A percentile compares a stretch with the other conserved stretches of the same genome.
phyloP scores from a whole-genome alignment of 2,797 vertebrate genomes.

The Pipistrellus kuhlii region DNA sequence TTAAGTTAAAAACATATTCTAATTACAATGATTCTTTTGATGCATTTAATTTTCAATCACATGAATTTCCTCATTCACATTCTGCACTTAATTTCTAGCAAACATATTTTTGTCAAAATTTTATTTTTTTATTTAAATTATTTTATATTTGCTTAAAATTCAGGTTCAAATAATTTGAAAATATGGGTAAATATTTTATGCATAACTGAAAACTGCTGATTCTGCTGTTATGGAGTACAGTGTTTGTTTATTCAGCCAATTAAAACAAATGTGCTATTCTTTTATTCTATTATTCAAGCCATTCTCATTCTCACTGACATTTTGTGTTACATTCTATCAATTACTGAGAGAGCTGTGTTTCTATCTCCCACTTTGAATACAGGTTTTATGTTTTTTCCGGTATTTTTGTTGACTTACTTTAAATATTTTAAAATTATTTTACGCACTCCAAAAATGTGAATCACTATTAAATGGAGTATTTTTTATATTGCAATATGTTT shows the following conservation, averaged over 20 bases:
- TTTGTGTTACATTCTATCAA: background rate
- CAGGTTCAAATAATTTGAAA: background rate
- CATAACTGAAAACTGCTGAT: background rate
- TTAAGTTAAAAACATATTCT: background rate
- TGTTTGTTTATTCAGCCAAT: background rate
- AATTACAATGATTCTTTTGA: background rate
- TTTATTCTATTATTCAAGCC: background rate
- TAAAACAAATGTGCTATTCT: background rate
- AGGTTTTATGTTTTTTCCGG: background rate
- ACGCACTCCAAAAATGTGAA: background rate
- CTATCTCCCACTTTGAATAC: background rate
- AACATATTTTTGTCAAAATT: background rate
- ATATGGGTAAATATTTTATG: background rate
- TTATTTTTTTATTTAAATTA: background rate
- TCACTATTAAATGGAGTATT: background rate
- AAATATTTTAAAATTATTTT: slow-evolving; percentile 11
- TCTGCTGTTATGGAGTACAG: background rate
- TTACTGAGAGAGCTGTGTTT: background rate
- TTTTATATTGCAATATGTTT: background rate
- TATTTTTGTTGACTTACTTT: background rate
- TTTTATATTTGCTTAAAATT: background rate
- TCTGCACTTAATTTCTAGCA: background rate
- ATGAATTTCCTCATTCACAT: background rate
- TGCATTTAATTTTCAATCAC: background rate
- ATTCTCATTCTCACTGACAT: background rate